phyloP scores from a whole-genome alignment of 1,140 invertebrate genomes.

The Drosophila guanche region DNA sequence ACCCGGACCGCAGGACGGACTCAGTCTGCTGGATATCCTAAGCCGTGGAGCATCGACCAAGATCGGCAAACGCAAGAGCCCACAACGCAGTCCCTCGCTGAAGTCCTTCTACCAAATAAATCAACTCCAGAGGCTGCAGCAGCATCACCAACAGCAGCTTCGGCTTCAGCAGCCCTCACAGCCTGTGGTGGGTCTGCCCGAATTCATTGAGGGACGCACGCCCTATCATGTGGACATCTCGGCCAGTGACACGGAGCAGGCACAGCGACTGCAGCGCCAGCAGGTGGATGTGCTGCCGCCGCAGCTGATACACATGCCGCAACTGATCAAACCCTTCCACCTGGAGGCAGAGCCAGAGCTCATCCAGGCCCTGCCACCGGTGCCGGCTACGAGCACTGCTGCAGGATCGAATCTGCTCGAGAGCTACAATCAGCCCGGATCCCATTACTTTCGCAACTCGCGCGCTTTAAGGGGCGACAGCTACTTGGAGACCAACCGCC shows the following conservation, averaged over 20 bases:
- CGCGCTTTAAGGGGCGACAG: constrained; percentile 68
- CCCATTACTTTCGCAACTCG: constrained; percentile 72
- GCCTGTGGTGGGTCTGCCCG: constrained; percentile 48
- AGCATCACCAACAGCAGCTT: constrained; percentile 27
- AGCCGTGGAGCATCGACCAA: constrained; percentile 40
- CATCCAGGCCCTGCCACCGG: constrained; percentile 73
- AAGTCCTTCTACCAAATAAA: constrained; percentile 58
- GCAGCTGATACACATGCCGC: constrained; percentile 68
- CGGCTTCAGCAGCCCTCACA: constrained; percentile 23
- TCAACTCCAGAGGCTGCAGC: constrained; percentile 31
- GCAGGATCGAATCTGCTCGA: constrained; percentile 61
- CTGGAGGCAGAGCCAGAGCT: constrained; percentile 77
- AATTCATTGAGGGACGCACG: constrained; percentile 85
- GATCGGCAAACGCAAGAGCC: constrained; percentile 56
- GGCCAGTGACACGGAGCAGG: constrained; percentile 59
- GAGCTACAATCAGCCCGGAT: constrained; percentile 50
- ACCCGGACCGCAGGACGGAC: constrained; percentile 81
- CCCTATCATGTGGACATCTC: constrained; percentile 85
- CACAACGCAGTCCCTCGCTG: constrained; percentile 24
- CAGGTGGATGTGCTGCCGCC: constrained; percentile 79
- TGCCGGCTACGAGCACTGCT: constrained; percentile 28
- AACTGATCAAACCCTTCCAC: constrained; percentile 77
- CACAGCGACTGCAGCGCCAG: constrained; percentile 68
- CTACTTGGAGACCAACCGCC: constrained; percentile 70
- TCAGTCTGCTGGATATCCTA: constrained; percentile 83